Evolutionary conservation across 2,888 invertebrate genomes (phyloP), one percentile per base, ranked within the genome.

Genomic region (Chrysomela aeneicollis): DNA sequence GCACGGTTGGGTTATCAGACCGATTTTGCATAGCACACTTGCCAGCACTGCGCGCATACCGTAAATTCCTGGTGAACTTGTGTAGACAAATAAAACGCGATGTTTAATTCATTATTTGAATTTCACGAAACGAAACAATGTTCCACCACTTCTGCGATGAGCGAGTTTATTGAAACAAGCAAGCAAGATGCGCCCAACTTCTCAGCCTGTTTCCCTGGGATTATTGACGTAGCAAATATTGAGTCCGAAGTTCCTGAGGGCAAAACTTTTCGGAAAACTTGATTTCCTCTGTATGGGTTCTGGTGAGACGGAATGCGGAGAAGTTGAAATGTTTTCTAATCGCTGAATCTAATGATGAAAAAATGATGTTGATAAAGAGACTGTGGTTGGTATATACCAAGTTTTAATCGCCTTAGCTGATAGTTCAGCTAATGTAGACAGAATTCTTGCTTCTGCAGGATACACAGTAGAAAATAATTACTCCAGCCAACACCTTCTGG

Each of bases 41-140:
- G 6, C 26, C 26, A 26, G 4, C 26, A 26, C 26, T 5, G 26
- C 26, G 26, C 26, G 6, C 26, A 26, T 26, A 26, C 26, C 26
- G 26, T 26, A 5, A 26, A 26, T 26, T 26, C 6, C 26, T 26
- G 26, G 26, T 26, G 26, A 26, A 26, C 26, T 26, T 9, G 55
- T 46, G 42, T 42, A 21, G 55, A 10, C 42, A 55, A 54, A 10
- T 54, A 35, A 0, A 35, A 2, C 12, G 21, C n/a, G 18, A 42
- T 55, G 46, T 55, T 55, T 55, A 15, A 55, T 55, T 42, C 55
- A 55, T 22, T 21, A n/a, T 12, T 12, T 15, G 22, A 5, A 21
- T 42, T n/a, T 10, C 17, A 42, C 21, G 42, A 55, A 55, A 46
- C 8, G 19, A 9, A 46, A 22, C 46, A 18, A 12, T 8, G 19